Percentiles rank a stretch among this genome's conserved stretches.
Conservation (phyloP, 2,797 vertebrate species). For the Heteromormyrus szaboi region DNA sequence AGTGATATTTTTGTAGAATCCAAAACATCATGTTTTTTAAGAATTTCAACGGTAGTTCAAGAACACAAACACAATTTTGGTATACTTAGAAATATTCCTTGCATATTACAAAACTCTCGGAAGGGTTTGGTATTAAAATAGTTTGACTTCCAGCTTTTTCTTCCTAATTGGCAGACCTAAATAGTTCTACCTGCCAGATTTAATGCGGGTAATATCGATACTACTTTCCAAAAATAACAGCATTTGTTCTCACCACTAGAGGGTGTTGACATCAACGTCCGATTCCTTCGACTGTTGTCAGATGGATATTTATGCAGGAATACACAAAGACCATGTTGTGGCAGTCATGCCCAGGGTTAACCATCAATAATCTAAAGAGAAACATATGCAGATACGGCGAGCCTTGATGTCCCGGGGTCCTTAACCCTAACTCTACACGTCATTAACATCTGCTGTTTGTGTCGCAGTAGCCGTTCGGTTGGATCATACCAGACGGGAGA, state of each 20-base stretch:
- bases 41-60: not conserved
- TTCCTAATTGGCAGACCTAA: not conserved
- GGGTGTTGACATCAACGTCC: not conserved
- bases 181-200: not conserved
- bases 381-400: not conserved
- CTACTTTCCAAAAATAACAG: not conserved
- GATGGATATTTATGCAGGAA: not conserved
- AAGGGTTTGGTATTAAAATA: not conserved
- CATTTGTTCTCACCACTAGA: not conserved
- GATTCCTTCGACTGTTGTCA: not conserved
- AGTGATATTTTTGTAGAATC: not conserved
- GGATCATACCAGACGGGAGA: not conserved
- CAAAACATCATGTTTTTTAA: not conserved
- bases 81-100: not conserved
- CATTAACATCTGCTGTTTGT: not conserved
- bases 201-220: not conserved
- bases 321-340: not conserved
- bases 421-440: not conserved
- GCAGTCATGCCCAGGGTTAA: not conserved
- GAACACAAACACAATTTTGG: not conserved
- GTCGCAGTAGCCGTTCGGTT: not conserved
- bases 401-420: not conserved
- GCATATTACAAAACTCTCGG: not conserved
- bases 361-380: not conserved
- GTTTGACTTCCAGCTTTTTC: not conserved